Evolutionary conservation across 2,888 invertebrate genomes (phyloP).

Genomic region (Eulithis testata): DNA sequence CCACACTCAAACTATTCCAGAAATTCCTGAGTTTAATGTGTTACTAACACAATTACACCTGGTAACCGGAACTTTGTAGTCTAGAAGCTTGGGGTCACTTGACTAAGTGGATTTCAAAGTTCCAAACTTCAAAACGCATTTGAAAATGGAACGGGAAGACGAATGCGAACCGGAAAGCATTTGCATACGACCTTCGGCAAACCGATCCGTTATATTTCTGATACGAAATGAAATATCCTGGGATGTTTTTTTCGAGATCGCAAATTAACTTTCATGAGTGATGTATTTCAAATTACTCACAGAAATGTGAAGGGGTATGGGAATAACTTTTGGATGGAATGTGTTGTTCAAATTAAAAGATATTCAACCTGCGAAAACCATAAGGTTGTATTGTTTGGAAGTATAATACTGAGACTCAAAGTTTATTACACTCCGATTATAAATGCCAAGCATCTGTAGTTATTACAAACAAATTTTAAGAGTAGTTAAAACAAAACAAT

Average conservation of each 20-base stretch:
- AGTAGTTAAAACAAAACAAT: too few relatives aligned
- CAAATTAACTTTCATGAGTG: too few relatives aligned
- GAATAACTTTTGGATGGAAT: too few relatives aligned
- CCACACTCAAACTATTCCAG: constrained; percentile 38
- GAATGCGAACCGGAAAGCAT: constrained; percentile 1
- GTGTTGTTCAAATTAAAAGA: too few relatives aligned
- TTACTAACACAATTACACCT: constrained; percentile 41
- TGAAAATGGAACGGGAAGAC: constrained; percentile 6
- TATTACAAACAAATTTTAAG: too few relatives aligned
- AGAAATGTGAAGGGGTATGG: too few relatives aligned
- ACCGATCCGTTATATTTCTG: constrained; percentile 5
- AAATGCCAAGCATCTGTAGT: too few relatives aligned
- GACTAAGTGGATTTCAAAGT: constrained; percentile 4
- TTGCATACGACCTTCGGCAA: constrained; percentile 18
- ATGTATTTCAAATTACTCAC: too few relatives aligned
- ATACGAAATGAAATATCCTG: neutral
- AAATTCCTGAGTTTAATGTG: constrained; percentile 33
- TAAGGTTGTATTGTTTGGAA: too few relatives aligned
- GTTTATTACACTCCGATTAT: neutral
- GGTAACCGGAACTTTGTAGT: constrained; percentile 27
- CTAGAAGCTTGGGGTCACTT: constrained; percentile 11
- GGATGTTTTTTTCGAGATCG: neutral
- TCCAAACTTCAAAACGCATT: constrained; percentile 3
- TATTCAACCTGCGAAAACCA: too few relatives aligned
- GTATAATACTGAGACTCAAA: too few relatives aligned